phyloP scores from a whole-genome alignment of 2,113 vertebrate species.

The Anseranas semipalmata region DNA sequence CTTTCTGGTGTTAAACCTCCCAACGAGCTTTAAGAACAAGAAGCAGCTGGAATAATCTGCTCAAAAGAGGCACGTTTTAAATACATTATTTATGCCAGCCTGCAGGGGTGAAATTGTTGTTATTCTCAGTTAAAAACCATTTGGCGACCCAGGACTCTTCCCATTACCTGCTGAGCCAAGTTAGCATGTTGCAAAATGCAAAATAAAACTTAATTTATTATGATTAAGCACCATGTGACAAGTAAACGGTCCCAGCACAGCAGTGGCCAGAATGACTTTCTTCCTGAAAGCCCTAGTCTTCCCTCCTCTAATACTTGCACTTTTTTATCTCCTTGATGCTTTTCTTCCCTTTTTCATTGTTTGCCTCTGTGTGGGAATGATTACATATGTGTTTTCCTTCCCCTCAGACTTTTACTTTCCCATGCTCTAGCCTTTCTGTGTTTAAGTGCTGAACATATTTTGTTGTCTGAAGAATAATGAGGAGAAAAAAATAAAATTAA shows the following conservation, averaged over 20 bases:
- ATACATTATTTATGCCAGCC: slow-evolving; percentile 59
- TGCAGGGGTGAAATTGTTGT: slow-evolving; percentile 37
- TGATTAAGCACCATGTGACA: slow-evolving; percentile 44
- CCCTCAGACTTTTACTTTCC: background rate
- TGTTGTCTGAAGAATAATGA: background rate
- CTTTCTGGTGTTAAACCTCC: slow-evolving; percentile 34
- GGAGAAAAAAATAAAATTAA: background rate
- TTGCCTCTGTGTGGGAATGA: background rate
- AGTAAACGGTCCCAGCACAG: slow-evolving; percentile 19
- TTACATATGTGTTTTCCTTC: background rate
- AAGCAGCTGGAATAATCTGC: slow-evolving; percentile 27
- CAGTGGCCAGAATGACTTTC: slow-evolving; percentile 9
- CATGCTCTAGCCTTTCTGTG: background rate
- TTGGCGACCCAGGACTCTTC: slow-evolving; percentile 24
- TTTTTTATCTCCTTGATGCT: background rate
- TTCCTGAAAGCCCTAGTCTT: background rate
- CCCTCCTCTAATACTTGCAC: background rate
- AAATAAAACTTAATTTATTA: slow-evolving; percentile 62
- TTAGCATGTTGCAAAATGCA: slow-evolving; percentile 39
- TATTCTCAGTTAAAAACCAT: slow-evolving; percentile 49
- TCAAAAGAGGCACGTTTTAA: background rate
- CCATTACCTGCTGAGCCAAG: slow-evolving; percentile 54
- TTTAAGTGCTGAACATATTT: background rate
- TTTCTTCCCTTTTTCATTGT: background rate
- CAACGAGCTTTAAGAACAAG: background rate